These are phyloP conservation scores for honey bee (Apis mellifera) DNA, from an alignment of 1,140 invertebrate species.

Conservation along the genomic window Amel_HAv3.1 CM009938.2:12150001-12150500, in stretches of 20 bases:
- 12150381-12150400: slow-evolving; percentile 83
- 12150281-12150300: neutral
- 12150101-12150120: too few species aligned
- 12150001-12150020: too few species aligned
- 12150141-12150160: too few species aligned
- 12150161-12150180: too few species aligned
- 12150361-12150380: slow-evolving; percentile 87
- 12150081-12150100: too few species aligned
- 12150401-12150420: slow-evolving; percentile 83
- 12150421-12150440: slow-evolving; percentile 73
- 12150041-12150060: too few species aligned
- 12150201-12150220: too few species aligned
- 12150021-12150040: too few species aligned
- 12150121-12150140: too few species aligned
- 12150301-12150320: slow-evolving; percentile 82
- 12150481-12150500: slow-evolving; percentile 78
- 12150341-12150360: slow-evolving; percentile 83
- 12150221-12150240: too few species aligned
- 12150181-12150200: too few species aligned
- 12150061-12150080: too few species aligned
- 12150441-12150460: slow-evolving; percentile 80
- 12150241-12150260: neutral
- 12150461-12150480: slow-evolving; percentile 84
- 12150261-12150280: neutral
- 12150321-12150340: slow-evolving; percentile 85